phyloP scores from a whole-genome alignment of 2,888 invertebrate genomes.

The Watsonalla cultraria region DNA sequence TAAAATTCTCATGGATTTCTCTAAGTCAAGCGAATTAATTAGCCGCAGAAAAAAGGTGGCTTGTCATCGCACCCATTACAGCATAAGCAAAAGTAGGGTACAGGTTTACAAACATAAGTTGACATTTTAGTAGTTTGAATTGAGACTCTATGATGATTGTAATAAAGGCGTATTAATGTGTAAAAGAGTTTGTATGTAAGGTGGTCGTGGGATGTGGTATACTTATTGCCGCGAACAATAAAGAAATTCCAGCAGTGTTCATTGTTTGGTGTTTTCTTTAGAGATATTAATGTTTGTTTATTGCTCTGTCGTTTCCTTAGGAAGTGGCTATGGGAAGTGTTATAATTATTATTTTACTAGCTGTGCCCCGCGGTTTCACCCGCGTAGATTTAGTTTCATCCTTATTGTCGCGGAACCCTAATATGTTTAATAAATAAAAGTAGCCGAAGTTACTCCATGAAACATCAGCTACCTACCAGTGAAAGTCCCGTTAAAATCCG shows the following conservation, averaged over 20 bases:
- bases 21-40: conserved; percentile 60
- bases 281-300: conserved; percentile 32
- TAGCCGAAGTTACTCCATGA: too few species aligned
- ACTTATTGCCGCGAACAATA: conserved; percentile 31
- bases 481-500: too few species aligned
- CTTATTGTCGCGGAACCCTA: too few species aligned
- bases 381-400: too few species aligned
- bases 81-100: conserved; percentile 53
- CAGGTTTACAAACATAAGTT: conserved; percentile 17
- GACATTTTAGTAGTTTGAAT: conserved; percentile 1
- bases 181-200: conserved; percentile 1
- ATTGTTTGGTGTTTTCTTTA: conserved; percentile 31
- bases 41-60: conserved; percentile 40
- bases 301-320: conserved; percentile 30
- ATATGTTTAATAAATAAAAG: too few species aligned
- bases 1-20: conserved; percentile 55
- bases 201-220: conserved; percentile 27
- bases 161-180: conserved; percentile 7
- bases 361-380: too few species aligned
- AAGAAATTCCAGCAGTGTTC: conserved; percentile 25
- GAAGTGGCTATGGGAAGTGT: conserved; percentile 13
- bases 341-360: not conserved
- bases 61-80: conserved; percentile 49
- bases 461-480: too few species aligned
- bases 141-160: conserved; percentile 8